These are phyloP conservation scores for Pyrgilauda ruficollis DNA, from an alignment of 2,113 vertebrate species.

Conservation along the genomic window DNA sequence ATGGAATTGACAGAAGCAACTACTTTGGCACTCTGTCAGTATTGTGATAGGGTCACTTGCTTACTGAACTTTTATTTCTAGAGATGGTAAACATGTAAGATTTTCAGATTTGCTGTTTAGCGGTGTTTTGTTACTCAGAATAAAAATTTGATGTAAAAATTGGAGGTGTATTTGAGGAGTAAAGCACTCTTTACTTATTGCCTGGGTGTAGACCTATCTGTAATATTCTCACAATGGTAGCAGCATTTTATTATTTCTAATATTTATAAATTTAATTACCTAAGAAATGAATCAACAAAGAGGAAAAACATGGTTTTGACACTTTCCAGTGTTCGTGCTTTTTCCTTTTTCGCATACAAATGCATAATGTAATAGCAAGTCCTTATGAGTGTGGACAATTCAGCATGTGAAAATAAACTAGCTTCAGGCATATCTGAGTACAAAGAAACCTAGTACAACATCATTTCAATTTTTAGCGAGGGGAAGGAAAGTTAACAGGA, in stretches of 20 bases:
- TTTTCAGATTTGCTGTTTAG: background rate
- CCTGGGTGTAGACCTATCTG: background rate
- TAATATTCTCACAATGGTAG: background rate
- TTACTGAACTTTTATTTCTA: background rate
- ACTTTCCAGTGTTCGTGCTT: background rate
- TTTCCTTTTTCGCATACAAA: background rate
- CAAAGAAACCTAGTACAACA: slow-evolving; percentile 20
- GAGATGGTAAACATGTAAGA: background rate
- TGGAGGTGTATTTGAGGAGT: background rate
- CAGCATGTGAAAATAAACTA: slow-evolving; percentile 15
- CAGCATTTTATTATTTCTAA: background rate
- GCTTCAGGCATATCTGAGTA: slow-evolving; percentile 11
- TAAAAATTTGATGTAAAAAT: background rate
- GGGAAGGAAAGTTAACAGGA: slow-evolving; percentile 36
- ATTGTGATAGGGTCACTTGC: background rate
- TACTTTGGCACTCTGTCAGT: background rate
- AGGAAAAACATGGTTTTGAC: background rate
- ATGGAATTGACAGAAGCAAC: background rate
- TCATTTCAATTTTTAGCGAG: background rate
- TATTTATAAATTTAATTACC: background rate
- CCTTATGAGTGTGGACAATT: slow-evolving; percentile 4
- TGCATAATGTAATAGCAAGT: slow-evolving; percentile 1
- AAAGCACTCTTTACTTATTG: background rate
- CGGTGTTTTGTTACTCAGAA: background rate
- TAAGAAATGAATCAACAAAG: background rate